A percentile compares a stretch with the other conserved stretches of the same genome.
These are phyloP conservation scores for Amblyraja radiata DNA, from an alignment of 2,797 vertebrate genomes.

Conservation along the genomic window DNA sequence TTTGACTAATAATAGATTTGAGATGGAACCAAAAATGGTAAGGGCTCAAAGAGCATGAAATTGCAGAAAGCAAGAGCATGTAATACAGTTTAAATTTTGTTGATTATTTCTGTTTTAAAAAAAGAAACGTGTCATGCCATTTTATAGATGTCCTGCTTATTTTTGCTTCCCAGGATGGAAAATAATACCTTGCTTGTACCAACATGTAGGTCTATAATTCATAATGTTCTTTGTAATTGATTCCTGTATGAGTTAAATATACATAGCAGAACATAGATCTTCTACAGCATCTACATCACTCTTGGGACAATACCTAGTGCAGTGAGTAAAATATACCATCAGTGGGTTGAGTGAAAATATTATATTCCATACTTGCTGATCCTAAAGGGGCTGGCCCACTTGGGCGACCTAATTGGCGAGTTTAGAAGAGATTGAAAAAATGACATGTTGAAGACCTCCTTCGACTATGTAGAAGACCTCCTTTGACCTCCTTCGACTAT, in stretches of 20 bases:
- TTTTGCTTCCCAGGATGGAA: slow-evolving; percentile 3
- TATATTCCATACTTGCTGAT: neutral
- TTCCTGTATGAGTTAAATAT: slow-evolving; percentile 16
- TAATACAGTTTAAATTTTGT: neutral
- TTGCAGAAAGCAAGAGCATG: neutral
- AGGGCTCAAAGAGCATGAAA: neutral
- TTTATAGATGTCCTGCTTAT: neutral
- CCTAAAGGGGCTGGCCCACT: neutral
- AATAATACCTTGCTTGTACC: neutral
- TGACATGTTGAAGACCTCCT: too few species aligned
- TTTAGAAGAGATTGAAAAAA: too few species aligned
- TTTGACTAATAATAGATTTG: neutral
- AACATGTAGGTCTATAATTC: neutral
- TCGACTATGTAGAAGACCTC: too few species aligned
- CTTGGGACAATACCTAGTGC: neutral
- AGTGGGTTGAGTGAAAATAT: neutral
- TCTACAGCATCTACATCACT: neutral
- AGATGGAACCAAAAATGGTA: slow-evolving; percentile 2
- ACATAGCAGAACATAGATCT: neutral
- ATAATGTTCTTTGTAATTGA: neutral
- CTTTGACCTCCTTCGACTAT: too few species aligned
- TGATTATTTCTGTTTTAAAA: neutral
- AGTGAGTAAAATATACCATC: neutral
- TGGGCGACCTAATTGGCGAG: too few species aligned
- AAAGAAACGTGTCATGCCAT: neutral